Conservation (phyloP, 2,113 vertebrate species). For the Nycticryphes semicollaris region DNA sequence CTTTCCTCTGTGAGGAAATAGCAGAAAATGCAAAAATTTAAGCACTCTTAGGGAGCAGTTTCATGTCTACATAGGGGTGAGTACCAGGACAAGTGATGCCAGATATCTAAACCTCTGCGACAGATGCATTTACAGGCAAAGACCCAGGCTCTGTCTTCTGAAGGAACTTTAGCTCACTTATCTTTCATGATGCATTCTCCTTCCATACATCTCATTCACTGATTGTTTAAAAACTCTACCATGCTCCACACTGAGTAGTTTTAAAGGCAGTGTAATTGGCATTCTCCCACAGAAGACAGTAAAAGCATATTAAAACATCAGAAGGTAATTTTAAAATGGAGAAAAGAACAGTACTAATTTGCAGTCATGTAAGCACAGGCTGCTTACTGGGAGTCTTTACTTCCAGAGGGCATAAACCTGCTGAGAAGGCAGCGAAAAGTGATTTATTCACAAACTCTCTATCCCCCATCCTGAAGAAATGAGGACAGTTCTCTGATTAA, state of each 20-base stretch:
- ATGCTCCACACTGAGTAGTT: background rate
- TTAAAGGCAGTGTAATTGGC: background rate
- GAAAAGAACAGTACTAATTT: background rate
- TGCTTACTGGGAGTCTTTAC: background rate
- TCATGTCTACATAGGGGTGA: rapidly evolving
- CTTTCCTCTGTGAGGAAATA: background rate
- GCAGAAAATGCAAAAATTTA: background rate
- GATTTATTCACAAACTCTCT: background rate
- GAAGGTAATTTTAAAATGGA: background rate
- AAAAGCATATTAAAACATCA: background rate
- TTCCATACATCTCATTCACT: background rate
- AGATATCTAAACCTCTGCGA: background rate
- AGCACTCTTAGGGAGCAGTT: background rate
- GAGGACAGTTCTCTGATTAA: background rate
- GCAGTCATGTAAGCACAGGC: background rate
- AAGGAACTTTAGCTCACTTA: background rate
- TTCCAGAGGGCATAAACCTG: background rate
- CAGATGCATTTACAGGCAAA: background rate
- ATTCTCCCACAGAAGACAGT: background rate
- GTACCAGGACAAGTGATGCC: background rate
- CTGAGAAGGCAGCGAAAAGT: background rate
- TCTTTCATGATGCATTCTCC: background rate
- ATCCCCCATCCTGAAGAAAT: background rate
- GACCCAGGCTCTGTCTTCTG: background rate
- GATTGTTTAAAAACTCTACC: background rate